Conservation (phyloP, 2,888 invertebrate genomes). For the Mimachlamys varia region DNA sequence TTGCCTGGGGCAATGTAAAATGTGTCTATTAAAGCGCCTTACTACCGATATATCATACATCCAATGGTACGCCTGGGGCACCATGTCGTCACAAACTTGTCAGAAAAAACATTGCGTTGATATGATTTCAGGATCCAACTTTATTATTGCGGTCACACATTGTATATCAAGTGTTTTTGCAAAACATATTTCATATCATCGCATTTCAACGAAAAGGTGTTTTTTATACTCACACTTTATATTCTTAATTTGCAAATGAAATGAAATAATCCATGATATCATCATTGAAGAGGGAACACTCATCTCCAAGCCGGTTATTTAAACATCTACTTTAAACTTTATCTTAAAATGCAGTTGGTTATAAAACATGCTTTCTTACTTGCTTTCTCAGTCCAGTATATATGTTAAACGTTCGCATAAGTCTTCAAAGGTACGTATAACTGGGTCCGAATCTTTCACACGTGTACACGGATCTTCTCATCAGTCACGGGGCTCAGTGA, state of each 20-base stretch:
- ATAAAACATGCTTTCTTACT: background rate
- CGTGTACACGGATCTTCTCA: background rate
- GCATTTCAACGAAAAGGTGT: background rate
- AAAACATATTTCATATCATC: background rate
- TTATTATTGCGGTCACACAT: background rate
- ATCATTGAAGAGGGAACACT: background rate
- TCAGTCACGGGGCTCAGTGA: background rate
- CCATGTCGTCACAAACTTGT: background rate
- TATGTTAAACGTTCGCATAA: background rate
- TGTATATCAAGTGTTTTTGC: background rate
- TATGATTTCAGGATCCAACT: background rate
- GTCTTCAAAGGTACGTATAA: background rate
- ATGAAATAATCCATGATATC: no score
- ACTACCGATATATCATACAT: background rate
- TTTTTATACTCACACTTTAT: background rate
- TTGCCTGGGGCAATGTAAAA: background rate
- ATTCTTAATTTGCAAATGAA: no score
- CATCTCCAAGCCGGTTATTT: background rate
- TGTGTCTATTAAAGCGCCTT: background rate
- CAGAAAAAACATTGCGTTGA: background rate
- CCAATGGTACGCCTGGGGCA: background rate
- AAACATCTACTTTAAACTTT: background rate
- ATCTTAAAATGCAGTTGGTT: background rate
- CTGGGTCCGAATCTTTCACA: background rate
- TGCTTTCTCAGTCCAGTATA: background rate